phyloP scores from a whole-genome alignment of 2,797 vertebrate genomes.

The Liasis olivaceus region DNA sequence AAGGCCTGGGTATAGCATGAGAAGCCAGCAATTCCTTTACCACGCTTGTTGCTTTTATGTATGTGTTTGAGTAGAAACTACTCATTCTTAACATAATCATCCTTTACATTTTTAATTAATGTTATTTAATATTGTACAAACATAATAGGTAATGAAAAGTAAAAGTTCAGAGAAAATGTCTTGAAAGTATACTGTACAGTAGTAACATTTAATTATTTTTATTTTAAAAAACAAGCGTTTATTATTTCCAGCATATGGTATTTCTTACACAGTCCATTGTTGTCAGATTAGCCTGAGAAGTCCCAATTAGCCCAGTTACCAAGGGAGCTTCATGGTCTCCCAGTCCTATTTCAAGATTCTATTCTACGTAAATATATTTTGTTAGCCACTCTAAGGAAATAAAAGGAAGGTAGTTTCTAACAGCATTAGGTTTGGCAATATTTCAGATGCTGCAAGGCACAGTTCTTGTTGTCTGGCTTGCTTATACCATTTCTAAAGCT shows the following conservation, averaged over 20 bases:
- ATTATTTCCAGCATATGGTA: background rate
- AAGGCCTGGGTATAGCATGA: background rate
- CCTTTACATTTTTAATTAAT: background rate
- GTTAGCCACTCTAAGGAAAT: background rate
- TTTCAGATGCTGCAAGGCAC: background rate
- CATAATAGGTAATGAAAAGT: background rate
- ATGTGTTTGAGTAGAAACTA: background rate
- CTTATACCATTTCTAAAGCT: background rate
- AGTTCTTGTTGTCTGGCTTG: background rate
- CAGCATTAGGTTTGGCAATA: background rate
- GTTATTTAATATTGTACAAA: background rate
- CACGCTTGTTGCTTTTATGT: background rate
- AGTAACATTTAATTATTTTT: background rate
- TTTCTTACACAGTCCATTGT: background rate
- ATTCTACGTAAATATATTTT: background rate
- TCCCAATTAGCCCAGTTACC: background rate
- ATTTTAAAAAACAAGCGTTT: background rate
- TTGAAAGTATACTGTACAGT: background rate
- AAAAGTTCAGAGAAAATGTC: background rate
- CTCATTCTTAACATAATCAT: background rate
- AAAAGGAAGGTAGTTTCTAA: background rate
- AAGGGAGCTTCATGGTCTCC: background rate
- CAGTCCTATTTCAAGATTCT: background rate
- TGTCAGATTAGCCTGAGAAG: background rate
- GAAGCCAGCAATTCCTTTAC: background rate